These are phyloP conservation scores for Aleiodes sp. DNA, from an alignment of 1,140 invertebrate genomes.

Conservation along the genomic window DNA sequence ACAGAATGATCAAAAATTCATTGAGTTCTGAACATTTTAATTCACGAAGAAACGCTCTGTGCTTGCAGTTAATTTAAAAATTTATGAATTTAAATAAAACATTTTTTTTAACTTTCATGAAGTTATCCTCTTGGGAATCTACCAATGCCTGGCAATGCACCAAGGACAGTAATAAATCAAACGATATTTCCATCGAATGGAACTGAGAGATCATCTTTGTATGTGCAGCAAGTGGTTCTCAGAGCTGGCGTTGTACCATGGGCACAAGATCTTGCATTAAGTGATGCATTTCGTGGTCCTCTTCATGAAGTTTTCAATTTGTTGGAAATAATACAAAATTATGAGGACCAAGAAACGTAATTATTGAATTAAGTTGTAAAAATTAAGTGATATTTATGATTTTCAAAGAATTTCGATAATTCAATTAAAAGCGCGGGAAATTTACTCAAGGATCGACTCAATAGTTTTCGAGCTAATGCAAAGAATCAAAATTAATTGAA, in stretches of 20 bases:
- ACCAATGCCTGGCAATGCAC: conserved; percentile 83
- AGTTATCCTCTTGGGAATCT: conserved; percentile 84
- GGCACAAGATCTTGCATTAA: conserved; percentile 79
- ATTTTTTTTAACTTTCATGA: conserved; percentile 48
- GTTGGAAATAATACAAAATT: conserved; percentile 85
- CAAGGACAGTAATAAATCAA: conserved; percentile 62
- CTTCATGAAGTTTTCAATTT: conserved; percentile 88
- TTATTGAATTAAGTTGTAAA: conserved; percentile 39
- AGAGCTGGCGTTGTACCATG: conserved; percentile 84
- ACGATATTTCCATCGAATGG: conserved; percentile 53
- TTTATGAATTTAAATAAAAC: conserved; percentile 14
- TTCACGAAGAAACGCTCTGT: too few species aligned
- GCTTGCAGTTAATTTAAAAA: conserved; percentile 1
- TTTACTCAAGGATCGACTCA: too few species aligned
- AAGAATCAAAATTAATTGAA: too few species aligned
- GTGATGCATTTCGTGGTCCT: conserved; percentile 89
- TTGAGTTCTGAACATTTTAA: too few species aligned
- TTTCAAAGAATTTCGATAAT: too few species aligned
- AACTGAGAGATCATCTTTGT: conserved; percentile 73
- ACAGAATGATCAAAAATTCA: too few species aligned
- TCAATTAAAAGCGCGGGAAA: too few species aligned
- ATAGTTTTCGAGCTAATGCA: too few species aligned
- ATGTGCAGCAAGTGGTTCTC: conserved; percentile 84
- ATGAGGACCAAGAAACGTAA: conserved; percentile 81
- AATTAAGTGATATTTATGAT: conserved; percentile 13